A percentile compares a stretch with the other conserved stretches of the same genome.
Evolutionary conservation across 2,888 invertebrate species (phyloP).

Genomic region (Microctonus hyperodae): DNA sequence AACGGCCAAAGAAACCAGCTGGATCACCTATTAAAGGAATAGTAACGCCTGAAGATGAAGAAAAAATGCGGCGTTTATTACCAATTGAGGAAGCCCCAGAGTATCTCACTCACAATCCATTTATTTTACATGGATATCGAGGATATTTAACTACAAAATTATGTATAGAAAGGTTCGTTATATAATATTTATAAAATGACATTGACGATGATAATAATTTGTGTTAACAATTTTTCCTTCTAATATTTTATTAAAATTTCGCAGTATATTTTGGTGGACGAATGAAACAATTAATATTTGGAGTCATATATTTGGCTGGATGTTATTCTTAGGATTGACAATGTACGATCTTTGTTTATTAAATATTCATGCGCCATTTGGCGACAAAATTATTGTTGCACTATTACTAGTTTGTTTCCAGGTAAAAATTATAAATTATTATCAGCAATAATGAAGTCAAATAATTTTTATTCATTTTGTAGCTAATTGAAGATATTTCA

Average conservation of each 20-base stretch:
- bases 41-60: conserved; percentile 52
- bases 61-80: conserved; percentile 58
- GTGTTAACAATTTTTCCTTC: too few relatives aligned
- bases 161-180: conserved; percentile 83
- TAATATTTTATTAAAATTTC: conserved; percentile 52
- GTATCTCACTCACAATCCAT: conserved; percentile 87
- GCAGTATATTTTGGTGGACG: conserved; percentile 93
- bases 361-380: conserved; percentile 77
- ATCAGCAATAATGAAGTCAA: too few relatives aligned
- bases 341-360: conserved; percentile 84
- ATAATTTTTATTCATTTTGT: too few relatives aligned
- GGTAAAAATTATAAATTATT: too few relatives aligned
- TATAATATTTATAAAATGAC: not conserved
- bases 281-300: conserved; percentile 98
- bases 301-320: conserved; percentile 91
- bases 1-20: conserved; percentile 43
- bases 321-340: conserved; percentile 82
- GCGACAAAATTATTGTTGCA: conserved; percentile 86
- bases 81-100: conserved; percentile 74
- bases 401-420: conserved; percentile 86
- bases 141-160: conserved; percentile 81
- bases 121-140: conserved; percentile 84
- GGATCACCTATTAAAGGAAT: conserved; percentile 50
- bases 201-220: not conserved
- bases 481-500: too few relatives aligned